Conservation (phyloP, 2,797 vertebrate species). For the Selene dorsalis region DNA sequence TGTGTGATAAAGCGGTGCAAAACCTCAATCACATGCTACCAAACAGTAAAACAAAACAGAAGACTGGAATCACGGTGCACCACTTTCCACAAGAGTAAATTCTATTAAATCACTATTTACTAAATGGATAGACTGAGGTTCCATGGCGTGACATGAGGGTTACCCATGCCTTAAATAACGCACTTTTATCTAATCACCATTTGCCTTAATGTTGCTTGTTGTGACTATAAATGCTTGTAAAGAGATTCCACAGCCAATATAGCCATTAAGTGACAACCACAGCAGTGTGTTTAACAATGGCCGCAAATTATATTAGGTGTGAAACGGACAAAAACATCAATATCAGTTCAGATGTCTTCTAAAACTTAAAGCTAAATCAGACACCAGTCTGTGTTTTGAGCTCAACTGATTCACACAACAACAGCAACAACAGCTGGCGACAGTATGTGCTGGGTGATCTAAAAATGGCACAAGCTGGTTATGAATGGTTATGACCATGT, state of each 20-base stretch:
- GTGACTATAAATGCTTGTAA: slow-evolving; percentile 3
- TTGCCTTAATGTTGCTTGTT: slow-evolving; percentile 13
- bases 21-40: slow-evolving; percentile 25
- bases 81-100: slow-evolving; percentile 23
- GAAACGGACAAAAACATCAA: slow-evolving; percentile 5
- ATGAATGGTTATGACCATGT: neutral
- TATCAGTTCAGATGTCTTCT: slow-evolving; percentile 11
- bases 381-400: neutral
- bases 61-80: neutral
- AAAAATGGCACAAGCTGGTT: neutral
- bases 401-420: slow-evolving; percentile 10
- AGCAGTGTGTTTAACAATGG: slow-evolving; percentile 27
- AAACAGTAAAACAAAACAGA: slow-evolving; percentile 13
- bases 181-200: slow-evolving; percentile 4
- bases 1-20: neutral
- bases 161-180: slow-evolving; percentile 37
- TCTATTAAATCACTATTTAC: slow-evolving; percentile 33
- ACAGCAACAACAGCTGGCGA: neutral
- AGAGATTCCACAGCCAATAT: slow-evolving; percentile 23
- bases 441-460: slow-evolving; percentile 9
- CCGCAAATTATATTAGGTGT: slow-evolving; percentile 16
- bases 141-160: slow-evolving; percentile 8
- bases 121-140: slow-evolving; percentile 36
- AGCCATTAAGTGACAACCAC: slow-evolving; percentile 22
- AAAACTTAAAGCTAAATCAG: slow-evolving; percentile 13